These are phyloP conservation scores for Hyposoter dolosus DNA, from an alignment of 2,888 invertebrate species.

Conservation along the genomic window DNA sequence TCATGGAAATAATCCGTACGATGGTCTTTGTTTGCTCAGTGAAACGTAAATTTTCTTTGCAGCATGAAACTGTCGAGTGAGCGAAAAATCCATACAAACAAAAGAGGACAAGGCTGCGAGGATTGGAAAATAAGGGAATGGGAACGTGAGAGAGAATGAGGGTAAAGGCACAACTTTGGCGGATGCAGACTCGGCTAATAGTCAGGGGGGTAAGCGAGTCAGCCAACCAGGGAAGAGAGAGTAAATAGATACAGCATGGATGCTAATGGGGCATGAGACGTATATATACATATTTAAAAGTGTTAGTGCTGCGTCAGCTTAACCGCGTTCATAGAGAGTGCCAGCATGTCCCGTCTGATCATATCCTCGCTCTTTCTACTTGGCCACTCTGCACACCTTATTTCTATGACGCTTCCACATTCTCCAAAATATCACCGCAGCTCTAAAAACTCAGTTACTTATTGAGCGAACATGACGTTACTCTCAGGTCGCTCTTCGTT, in stretches of 20 bases:
- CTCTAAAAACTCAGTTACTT: background rate
- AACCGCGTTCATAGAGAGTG: constrained; percentile 30
- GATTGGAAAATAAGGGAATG: constrained; percentile 47
- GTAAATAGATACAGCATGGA: constrained; percentile 72
- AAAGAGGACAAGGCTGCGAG: background rate
- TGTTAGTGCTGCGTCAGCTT: constrained; percentile 56
- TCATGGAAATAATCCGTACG: constrained; percentile 7
- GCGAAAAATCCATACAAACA: constrained; percentile 39
- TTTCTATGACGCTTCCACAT: constrained; percentile 11
- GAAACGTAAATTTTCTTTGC: constrained; percentile 31
- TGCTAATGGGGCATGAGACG: constrained; percentile 69
- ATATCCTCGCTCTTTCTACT: constrained; percentile 59
- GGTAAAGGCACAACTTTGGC: constrained; percentile 63
- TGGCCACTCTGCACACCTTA: background rate
- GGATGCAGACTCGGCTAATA: constrained; percentile 69
- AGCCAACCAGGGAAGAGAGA: constrained; percentile 42
- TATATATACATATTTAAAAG: constrained; percentile 32
- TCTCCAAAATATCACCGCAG: background rate
- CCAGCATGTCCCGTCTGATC: constrained; percentile 39
- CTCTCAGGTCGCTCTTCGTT: background rate
- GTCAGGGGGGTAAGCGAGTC: constrained; percentile 66
- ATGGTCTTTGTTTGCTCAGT: constrained; percentile 32
- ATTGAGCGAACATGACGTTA: constrained; percentile 17
- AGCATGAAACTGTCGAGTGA: constrained; percentile 43
- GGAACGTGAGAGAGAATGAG: constrained; percentile 32